Conservation (phyloP, 2,113 vertebrate species). For the Paradoxurus hermaphroditus region DNA sequence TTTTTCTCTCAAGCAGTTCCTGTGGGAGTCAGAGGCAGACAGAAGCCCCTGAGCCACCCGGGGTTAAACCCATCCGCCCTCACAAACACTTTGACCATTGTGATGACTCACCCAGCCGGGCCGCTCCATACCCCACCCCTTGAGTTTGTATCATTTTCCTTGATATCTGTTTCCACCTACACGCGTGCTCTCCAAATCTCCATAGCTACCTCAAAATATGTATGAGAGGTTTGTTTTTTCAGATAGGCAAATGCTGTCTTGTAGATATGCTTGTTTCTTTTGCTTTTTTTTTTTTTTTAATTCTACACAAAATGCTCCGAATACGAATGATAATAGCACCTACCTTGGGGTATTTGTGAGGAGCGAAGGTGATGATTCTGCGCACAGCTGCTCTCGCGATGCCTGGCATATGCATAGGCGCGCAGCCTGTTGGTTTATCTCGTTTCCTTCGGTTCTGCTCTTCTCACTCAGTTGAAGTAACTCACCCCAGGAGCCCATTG, state of each 20-base stretch:
- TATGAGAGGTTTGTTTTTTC: constrained; percentile 36
- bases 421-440: not conserved
- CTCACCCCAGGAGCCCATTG: not conserved
- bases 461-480: not conserved
- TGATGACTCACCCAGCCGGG: constrained; percentile 9
- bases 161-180: constrained; percentile 51
- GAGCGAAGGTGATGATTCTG: not conserved
- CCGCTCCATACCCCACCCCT: not conserved
- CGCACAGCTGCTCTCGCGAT: not conserved
- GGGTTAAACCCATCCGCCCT: not conserved
- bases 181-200: constrained; percentile 46
- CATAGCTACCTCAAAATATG: constrained; percentile 61
- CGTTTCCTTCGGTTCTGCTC: no score
- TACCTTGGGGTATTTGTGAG: not conserved
- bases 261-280: not conserved
- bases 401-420: not conserved
- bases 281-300: not conserved
- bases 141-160: constrained; percentile 15
- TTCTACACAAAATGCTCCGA: not conserved
- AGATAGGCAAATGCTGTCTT: constrained; percentile 44
- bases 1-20: not conserved
- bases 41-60: not conserved
- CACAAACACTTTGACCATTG: not conserved
- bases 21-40: not conserved
- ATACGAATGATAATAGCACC: not conserved